phyloP scores from a whole-genome alignment of 2,797 vertebrate genomes.

The Phrynocephalus guinanensis region DNA sequence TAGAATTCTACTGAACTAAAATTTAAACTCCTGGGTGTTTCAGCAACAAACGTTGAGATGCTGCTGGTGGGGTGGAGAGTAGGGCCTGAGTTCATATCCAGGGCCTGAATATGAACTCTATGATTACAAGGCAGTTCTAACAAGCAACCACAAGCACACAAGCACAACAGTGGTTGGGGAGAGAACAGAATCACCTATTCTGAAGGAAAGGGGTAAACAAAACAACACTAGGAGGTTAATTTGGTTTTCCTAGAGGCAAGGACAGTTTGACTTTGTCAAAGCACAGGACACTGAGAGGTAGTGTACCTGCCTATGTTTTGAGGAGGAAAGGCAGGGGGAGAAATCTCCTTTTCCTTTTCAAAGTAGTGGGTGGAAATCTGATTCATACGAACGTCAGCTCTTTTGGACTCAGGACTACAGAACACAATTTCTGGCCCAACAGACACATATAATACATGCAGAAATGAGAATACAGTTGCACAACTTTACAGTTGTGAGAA shows the following conservation, averaged over 20 bases:
- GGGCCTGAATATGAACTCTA: background rate
- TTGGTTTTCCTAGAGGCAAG: background rate
- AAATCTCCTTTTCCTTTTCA: too few relatives aligned
- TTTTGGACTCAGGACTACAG: background rate
- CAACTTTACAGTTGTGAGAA: too few relatives aligned
- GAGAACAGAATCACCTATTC: background rate
- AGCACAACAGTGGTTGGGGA: background rate
- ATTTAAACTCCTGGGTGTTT: background rate
- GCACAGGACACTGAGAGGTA: background rate
- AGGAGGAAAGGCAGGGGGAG: background rate
- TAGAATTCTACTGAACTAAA: conserved; percentile 27
- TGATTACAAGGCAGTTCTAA: background rate
- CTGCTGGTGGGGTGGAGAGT: background rate
- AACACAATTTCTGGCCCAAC: background rate
- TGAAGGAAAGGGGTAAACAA: background rate
- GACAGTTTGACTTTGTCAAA: background rate
- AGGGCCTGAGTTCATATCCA: too few relatives aligned
- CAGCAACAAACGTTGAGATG: background rate
- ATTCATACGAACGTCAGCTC: background rate
- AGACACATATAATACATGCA: background rate
- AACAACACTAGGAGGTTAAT: background rate
- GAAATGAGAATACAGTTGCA: rapidly evolving
- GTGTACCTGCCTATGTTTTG: background rate
- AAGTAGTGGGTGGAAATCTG: background rate
- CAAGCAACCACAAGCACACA: background rate